Conservation (phyloP, 2,113 vertebrate genomes). For the Cercopithecus mona region DNA sequence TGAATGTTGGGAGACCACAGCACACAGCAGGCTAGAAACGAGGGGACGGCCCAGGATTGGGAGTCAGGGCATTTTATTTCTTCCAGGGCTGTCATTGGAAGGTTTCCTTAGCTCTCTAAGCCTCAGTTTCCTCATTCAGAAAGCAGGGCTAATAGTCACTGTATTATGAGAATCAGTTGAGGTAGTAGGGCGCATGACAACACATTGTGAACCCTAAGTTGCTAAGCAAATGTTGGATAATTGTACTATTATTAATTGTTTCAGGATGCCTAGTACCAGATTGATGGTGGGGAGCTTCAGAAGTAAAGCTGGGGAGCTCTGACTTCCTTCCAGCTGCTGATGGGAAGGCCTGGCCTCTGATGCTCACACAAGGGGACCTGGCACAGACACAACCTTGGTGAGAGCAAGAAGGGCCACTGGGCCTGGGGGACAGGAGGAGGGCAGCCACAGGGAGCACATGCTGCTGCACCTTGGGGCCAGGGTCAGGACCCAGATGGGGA, state of each 20-base stretch:
- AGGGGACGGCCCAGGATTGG: not conserved
- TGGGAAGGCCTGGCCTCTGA: not conserved
- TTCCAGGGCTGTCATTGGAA: not conserved
- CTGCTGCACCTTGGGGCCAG: not conserved
- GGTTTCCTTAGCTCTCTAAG: not conserved
- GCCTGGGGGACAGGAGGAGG: not conserved
- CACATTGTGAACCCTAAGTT: not conserved
- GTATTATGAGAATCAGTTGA: not conserved
- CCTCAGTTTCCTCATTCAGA: not conserved
- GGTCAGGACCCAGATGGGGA: not conserved
- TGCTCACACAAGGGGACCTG: not conserved
- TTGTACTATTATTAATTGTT: not conserved
- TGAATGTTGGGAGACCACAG: not conserved
- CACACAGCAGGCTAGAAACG: not conserved
- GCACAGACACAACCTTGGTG: not conserved
- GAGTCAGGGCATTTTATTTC: not conserved
- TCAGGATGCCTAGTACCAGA: not conserved
- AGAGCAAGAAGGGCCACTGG: not conserved
- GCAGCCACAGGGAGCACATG: not conserved
- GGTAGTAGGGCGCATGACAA: not conserved
- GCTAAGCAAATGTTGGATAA: not conserved
- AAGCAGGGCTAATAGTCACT: not conserved
- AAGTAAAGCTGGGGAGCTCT: not conserved
- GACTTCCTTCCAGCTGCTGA: not conserved
- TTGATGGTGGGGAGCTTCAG: not conserved